Base-by-base conservation (phyloP, 1,140 invertebrate genomes). In the Cyclina sinensis region DNA sequence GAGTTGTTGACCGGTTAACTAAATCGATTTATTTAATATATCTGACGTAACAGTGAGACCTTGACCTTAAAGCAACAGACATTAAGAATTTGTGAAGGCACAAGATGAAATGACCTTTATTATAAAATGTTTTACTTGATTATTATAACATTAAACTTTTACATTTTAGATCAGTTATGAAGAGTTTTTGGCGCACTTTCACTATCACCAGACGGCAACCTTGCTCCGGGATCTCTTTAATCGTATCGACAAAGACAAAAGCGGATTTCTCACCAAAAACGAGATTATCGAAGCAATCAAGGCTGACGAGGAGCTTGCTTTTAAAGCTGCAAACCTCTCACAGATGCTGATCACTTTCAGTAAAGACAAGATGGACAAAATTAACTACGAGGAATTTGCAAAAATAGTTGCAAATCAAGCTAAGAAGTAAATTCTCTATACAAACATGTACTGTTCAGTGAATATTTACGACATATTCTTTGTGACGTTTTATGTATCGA, bases 341-440 rank as follows among this genome's bases (percentile, higher is more conserved):
- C 78, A 88, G 24, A 84, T 94, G 0, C 80, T 94, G 27, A 90
- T 92, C 16, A 86, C 87, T 11, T 92, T 89, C 90, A 89, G 89
- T 54, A 92, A 92, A 81, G 92, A 92, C 24, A 37, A 88, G 14
- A 87, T 86, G 27, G 90, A 92, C 78, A 90, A 91, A 62, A 89
- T 94, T 16, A 90, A 90, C 59, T 94, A 94, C 78, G 88, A 92
- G n/a, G 93, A 93, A 83, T 94, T 94, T 84, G 87, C 89, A 21
- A 76, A 70, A 65, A 46, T 85, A 27, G 81, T 88, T 12, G 80
- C 79, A 2, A 30, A 59, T 37, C 74, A 68, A 70, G 74, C 88
- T 46, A 91, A 86, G 87, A 92, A 79, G 76, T 92, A 70, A 88
- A 85, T n/a, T n/a, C n/a, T n/a, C 27, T 21, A 11, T 32, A 11